Base-by-base conservation (phyloP, 2,888 invertebrate genomes). In the Tetropium fuscum region DNA sequence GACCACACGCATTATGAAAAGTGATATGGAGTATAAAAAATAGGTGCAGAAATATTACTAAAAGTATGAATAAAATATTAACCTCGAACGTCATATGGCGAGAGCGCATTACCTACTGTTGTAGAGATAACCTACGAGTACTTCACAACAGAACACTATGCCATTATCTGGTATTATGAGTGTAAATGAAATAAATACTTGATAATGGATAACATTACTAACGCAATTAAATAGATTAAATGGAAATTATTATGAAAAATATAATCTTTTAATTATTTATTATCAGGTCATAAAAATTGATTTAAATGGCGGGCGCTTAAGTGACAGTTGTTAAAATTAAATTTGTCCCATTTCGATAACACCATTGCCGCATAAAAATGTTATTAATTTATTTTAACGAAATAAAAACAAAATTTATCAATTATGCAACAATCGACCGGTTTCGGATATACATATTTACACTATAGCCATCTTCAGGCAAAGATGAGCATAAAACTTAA, bases 31-130 rank as follows among this genome's bases (percentile, higher is more conserved):
- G 32, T 40, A 56, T 22, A 51, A 58, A 45, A 53, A 53, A 49
- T 22, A 58, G 40, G 53, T 58, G 58, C 47, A 51, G 58, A 53
- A 53, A 58, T 58, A 44, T 58, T 45, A 19, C 27, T 45, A 40
- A 27, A 47, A 53, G 38, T 51, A 58, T 58, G 27, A 53, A 58
- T 58, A 40, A 53, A 47, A 51, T 43, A 51, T 51, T 51, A 34
- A 36, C 13, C 22, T 34, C 19, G n/a, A 36, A 20, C 34, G 34
- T 22, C 48, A 48, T 8, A 48, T 48, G 48, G 34, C 19, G 11
- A 18, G 48, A 13, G 15, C 10, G 38, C n/a, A n/a, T n/a, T n/a
- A n/a, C n/a, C 38, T 48, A 48, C 11, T 44, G 48, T 48, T 36
- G 20, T 10, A 36, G 25, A 36, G 19, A 36, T 48, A 48, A 36